These are phyloP conservation scores for Oasisia sp. DNA, from an alignment of 2,888 invertebrate species.

Conservation along the genomic window DNA sequence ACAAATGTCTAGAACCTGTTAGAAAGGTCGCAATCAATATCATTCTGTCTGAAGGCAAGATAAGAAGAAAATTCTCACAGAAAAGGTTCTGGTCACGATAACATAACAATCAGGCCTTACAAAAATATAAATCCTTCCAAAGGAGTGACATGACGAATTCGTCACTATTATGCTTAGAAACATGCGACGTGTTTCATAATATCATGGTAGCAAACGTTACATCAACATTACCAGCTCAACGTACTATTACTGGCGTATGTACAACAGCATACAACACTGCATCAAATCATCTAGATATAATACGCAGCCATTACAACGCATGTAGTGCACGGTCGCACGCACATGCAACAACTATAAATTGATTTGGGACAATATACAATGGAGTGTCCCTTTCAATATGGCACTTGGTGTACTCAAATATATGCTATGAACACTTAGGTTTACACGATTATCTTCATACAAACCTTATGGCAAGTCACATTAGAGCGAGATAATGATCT, in stretches of 20 bases:
- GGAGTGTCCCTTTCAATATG: neutral
- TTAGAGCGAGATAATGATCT: neutral
- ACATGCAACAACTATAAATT: neutral
- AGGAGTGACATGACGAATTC: neutral
- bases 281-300: neutral
- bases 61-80: neutral
- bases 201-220: slow-evolving; percentile 17
- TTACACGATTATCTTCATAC: neutral
- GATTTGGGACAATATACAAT: neutral
- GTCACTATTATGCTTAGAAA: neutral
- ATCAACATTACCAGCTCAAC: neutral
- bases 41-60: neutral
- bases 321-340: neutral
- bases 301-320: neutral
- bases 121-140: slow-evolving; percentile 4
- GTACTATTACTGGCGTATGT: neutral
- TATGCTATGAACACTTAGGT: neutral
- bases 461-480: neutral
- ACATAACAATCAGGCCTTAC: neutral
- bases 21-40: neutral
- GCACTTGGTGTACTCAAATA: neutral
- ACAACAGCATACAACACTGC: neutral
- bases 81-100: neutral
- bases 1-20: neutral
- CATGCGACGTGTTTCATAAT: neutral